phyloP scores from a whole-genome alignment of 2,113 vertebrate species.

The Varanus komodoensis region DNA sequence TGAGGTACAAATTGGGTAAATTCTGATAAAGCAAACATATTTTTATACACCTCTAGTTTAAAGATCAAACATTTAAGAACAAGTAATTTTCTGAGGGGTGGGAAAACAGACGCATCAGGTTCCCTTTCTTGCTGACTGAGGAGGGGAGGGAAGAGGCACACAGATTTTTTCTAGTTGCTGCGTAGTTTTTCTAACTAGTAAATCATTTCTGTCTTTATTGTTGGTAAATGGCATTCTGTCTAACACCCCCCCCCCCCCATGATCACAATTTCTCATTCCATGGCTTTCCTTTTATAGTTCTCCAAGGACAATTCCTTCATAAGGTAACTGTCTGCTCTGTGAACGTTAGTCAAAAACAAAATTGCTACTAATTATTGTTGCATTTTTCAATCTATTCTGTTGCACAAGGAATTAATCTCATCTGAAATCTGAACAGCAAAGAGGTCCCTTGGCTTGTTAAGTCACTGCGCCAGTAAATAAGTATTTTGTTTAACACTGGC shows the following conservation, averaged over 20 bases:
- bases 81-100: background rate
- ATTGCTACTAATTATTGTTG: constrained; percentile 58
- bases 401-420: constrained; percentile 58
- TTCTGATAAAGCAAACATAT: too few relatives aligned
- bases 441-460: constrained; percentile 63
- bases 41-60: too few relatives aligned
- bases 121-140: background rate
- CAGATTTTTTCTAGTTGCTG: background rate
- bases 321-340: constrained; percentile 36
- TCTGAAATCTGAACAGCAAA: constrained; percentile 45
- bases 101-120: background rate
- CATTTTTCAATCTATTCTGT: constrained; percentile 47
- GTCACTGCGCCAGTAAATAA: constrained; percentile 56
- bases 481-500: constrained; percentile 59
- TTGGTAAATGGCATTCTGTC: constrained; percentile 6
- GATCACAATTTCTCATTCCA: background rate
- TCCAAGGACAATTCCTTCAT: constrained; percentile 33
- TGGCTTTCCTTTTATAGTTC: constrained; percentile 15
- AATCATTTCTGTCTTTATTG: background rate
- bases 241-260: background rate
- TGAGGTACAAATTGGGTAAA: too few relatives aligned
- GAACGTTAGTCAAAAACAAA: constrained; percentile 43
- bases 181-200: background rate
- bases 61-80: background rate
- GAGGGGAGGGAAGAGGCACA: background rate